phyloP scores from a whole-genome alignment of 2,888 invertebrate species.

The Nephrotoma appendiculata region DNA sequence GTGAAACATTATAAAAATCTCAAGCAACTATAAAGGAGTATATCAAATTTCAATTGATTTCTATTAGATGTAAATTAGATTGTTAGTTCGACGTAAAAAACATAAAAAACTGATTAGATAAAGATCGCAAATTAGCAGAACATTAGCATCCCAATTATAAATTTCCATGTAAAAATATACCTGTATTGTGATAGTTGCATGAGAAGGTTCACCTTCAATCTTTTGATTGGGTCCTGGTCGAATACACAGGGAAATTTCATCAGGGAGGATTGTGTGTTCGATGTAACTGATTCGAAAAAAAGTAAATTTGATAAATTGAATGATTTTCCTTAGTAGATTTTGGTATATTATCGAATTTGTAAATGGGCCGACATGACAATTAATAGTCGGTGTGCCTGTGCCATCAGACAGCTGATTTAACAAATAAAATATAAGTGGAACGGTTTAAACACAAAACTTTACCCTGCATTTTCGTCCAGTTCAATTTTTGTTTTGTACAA shows the following conservation, averaged over 20 bases:
- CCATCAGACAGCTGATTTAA: background rate
- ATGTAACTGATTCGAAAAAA: constrained; percentile 39
- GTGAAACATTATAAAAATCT: background rate
- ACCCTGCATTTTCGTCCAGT: constrained; percentile 36
- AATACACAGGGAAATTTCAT: constrained; percentile 57
- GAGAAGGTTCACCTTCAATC: constrained; percentile 50
- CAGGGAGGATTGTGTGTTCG: constrained; percentile 49
- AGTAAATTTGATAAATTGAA: background rate
- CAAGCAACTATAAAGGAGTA: background rate
- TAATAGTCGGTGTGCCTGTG: background rate
- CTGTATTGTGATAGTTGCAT: constrained; percentile 54
- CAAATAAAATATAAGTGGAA: background rate
- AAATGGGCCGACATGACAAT: background rate
- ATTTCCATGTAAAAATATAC: constrained; percentile 17
- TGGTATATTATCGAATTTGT: background rate
- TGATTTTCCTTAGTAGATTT: constrained; percentile 5
- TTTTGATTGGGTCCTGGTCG: constrained; percentile 46
- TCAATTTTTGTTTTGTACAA: constrained; percentile 3
- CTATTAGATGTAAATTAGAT: background rate
- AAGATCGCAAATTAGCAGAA: background rate
- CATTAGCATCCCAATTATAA: background rate
- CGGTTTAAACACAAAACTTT: constrained; percentile 15
- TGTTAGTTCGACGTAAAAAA: background rate
- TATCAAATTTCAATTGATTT: background rate
- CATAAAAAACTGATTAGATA: background rate